Evolutionary conservation across 2,797 vertebrate species (phyloP).

Genomic region (Poecile montanus): DNA sequence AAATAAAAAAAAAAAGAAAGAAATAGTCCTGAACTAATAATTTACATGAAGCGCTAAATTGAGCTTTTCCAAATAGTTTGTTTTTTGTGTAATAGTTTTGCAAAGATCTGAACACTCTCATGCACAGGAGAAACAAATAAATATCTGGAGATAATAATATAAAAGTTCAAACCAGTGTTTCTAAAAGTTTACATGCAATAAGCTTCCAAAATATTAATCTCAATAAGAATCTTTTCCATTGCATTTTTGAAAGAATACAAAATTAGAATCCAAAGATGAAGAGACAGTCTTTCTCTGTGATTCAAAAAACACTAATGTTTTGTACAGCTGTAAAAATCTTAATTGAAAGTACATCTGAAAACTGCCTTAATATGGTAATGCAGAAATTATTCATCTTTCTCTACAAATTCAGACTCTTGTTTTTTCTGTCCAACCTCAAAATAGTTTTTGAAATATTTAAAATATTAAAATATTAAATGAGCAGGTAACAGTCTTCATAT

Average conservation of each 20-base stretch:
- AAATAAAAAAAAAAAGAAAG: background rate
- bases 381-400: background rate
- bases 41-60: background rate
- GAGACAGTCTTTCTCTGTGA: background rate
- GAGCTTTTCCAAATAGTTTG: background rate
- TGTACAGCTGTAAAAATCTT: background rate
- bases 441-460: background rate
- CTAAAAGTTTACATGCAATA: background rate
- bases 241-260: constrained; percentile 12
- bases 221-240: background rate
- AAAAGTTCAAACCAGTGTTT: background rate
- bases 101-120: background rate
- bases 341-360: background rate
- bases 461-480: background rate
- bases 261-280: constrained; percentile 29
- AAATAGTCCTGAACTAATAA: background rate
- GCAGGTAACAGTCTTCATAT: background rate
- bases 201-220: background rate
- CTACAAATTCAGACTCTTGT: background rate
- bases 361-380: background rate
- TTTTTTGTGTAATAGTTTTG: background rate
- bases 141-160: background rate
- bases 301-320: background rate
- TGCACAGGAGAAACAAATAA: background rate
- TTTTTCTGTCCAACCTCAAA: background rate